Percentiles rank a stretch among this genome's conserved stretches.
phyloP scores from a whole-genome alignment of 2,888 invertebrate species.

The Digitonthophagus gazella region DNA sequence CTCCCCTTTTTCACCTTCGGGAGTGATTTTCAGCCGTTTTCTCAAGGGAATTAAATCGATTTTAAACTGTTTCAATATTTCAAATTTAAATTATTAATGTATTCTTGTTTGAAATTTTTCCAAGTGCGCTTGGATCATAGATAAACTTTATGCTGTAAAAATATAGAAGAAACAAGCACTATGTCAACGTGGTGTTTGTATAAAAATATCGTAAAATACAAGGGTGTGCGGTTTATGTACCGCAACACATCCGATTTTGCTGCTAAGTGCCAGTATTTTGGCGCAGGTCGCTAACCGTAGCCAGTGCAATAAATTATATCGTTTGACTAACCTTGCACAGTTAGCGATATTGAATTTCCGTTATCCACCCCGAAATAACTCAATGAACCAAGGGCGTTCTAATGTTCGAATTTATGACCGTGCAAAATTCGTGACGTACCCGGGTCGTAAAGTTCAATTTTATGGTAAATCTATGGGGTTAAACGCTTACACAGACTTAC shows the following conservation, averaged over 20 bases:
- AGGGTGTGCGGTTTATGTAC: background rate
- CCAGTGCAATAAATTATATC: background rate
- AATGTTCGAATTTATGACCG: conserved; percentile 1
- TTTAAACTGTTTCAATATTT: too few species aligned
- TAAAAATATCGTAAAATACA: background rate
- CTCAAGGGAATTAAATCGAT: too few species aligned
- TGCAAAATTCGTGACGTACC: conserved; percentile 2
- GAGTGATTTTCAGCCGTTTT: too few species aligned
- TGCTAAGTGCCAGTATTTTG: background rate
- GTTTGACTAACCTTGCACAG: background rate
- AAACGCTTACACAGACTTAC: conserved; percentile 12
- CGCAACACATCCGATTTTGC: background rate
- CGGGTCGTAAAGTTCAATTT: conserved; percentile 9
- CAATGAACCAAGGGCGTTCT: conserved; percentile 5
- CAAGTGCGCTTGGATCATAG: too few species aligned
- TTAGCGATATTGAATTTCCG: conserved; percentile 1
- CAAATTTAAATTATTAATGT: too few species aligned
- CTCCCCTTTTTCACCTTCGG: too few species aligned
- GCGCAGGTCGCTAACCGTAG: background rate
- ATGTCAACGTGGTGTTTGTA: background rate
- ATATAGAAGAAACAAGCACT: background rate
- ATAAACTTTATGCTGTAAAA: background rate
- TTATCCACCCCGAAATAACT: conserved; percentile 9
- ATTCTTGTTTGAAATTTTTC: too few species aligned
- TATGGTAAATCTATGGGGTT: conserved; percentile 14